A percentile compares a stretch with the other conserved stretches of the same genome.
phyloP scores from a whole-genome alignment of 2,888 invertebrate species.

The Arge pagana region DNA sequence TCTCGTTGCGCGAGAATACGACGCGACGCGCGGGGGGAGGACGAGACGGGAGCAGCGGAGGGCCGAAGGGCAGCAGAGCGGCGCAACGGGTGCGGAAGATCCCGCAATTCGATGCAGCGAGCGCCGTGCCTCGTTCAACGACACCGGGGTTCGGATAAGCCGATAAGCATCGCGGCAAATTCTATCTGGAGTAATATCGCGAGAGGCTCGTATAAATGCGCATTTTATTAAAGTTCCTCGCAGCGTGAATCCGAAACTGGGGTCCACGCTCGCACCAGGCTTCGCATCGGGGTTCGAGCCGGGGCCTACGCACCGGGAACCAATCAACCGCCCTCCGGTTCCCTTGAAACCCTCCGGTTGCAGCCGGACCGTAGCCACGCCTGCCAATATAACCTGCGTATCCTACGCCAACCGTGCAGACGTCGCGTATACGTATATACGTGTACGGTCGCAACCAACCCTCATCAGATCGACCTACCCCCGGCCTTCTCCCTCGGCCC shows the following conservation, averaged over 20 bases:
- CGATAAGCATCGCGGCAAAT: slow-evolving; percentile 37
- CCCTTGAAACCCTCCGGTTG: slow-evolving; percentile 45
- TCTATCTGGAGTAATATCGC: slow-evolving; percentile 38
- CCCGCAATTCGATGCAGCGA: slow-evolving; percentile 28
- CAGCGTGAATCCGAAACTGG: slow-evolving; percentile 36
- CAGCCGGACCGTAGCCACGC: slow-evolving; percentile 52
- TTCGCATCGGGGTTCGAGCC: slow-evolving; percentile 32
- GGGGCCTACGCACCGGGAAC: slow-evolving; percentile 36
- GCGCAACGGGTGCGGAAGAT: too few relatives aligned
- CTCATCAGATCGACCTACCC: slow-evolving; percentile 46
- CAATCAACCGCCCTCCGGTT: slow-evolving; percentile 48
- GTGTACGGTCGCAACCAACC: slow-evolving; percentile 32
- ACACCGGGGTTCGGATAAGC: slow-evolving; percentile 29
- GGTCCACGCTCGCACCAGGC: slow-evolving; percentile 41
- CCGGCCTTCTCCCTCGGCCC: slow-evolving; percentile 26
- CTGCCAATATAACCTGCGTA: slow-evolving; percentile 57
- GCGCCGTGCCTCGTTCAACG: slow-evolving; percentile 34
- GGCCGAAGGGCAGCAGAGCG: background rate
- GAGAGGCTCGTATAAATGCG: slow-evolving; percentile 48
- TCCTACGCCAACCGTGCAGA: background rate
- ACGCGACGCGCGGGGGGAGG: background rate
- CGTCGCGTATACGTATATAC: background rate
- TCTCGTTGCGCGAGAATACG: background rate
- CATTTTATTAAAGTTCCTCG: slow-evolving; percentile 50
- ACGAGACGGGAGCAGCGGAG: background rate